Conservation (phyloP, 1,140 invertebrate species). For the Brachionus paranguensis region DNA sequence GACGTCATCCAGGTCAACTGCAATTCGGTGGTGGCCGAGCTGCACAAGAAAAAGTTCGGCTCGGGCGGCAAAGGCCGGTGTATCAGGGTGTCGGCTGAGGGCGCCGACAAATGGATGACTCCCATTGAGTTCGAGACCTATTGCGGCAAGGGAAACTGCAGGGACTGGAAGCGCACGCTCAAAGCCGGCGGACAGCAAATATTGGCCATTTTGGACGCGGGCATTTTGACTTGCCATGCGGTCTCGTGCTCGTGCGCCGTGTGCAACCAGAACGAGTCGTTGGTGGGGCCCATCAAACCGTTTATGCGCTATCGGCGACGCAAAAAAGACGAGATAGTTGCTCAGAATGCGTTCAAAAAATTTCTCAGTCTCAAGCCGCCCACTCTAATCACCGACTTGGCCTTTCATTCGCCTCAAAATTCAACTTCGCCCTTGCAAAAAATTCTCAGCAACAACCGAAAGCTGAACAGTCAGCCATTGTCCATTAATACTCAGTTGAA, state of each 20-base stretch:
- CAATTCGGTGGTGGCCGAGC: neutral
- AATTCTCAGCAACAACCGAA: neutral
- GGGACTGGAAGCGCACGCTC: constrained; percentile 37
- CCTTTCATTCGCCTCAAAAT: constrained; percentile 5
- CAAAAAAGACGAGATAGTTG: constrained; percentile 36
- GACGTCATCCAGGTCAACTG: constrained; percentile 26
- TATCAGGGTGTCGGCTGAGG: neutral
- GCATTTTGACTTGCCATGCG: constrained; percentile 36
- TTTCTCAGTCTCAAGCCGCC: constrained; percentile 38
- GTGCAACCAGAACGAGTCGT: constrained; percentile 29
- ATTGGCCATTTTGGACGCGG: neutral
- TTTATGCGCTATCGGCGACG: constrained; percentile 3
- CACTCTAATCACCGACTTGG: neutral
- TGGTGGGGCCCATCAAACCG: constrained; percentile 12
- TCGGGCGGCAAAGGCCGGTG: constrained; percentile 31
- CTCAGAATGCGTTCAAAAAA: constrained; percentile 33
- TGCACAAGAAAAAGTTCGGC: constrained; percentile 35
- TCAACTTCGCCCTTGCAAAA: neutral
- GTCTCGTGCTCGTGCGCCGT: constrained; percentile 27
- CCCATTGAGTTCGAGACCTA: constrained; percentile 39
- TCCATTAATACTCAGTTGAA: neutral
- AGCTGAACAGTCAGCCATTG: neutral
- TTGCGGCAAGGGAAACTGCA: constrained; percentile 25
- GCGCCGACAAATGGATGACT: constrained; percentile 15
- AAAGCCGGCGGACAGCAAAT: constrained; percentile 23